Evolutionary conservation across 2,113 vertebrate species (phyloP).

Genomic region (Ondatra zibethicus): DNA sequence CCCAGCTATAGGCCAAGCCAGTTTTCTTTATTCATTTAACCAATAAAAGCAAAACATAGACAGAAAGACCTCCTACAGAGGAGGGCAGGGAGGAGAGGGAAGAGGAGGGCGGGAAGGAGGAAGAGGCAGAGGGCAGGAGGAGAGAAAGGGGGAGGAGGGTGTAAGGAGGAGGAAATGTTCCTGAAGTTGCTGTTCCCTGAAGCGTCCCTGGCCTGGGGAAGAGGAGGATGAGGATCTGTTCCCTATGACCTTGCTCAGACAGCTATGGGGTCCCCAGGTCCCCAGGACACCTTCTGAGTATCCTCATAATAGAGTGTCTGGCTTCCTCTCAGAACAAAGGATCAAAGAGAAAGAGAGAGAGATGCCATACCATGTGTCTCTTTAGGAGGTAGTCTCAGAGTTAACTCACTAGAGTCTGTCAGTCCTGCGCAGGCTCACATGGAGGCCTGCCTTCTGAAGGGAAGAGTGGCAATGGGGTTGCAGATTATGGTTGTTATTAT

Average conservation of each 20-base stretch:
- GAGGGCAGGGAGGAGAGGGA: too few relatives aligned
- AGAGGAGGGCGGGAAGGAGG: too few relatives aligned
- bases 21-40: too few relatives aligned
- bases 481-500: background rate
- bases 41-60: too few relatives aligned
- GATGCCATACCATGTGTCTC: constrained; percentile 5
- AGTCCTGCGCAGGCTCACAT: background rate
- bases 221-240: too few relatives aligned
- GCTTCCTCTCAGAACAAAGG: background rate
- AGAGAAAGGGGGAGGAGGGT: too few relatives aligned
- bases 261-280: background rate
- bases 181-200: background rate
- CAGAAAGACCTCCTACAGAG: too few relatives aligned
- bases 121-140: too few relatives aligned
- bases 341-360: background rate
- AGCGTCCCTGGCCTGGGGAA: background rate
- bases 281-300: background rate
- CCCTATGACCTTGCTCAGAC: background rate
- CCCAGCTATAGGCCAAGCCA: too few relatives aligned
- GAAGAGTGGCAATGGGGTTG: background rate
- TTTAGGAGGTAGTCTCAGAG: constrained; percentile 42
- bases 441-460: background rate
- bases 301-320: background rate
- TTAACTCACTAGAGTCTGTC: background rate
- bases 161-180: background rate